Conservation (phyloP, 2,888 invertebrate species). For the Parthenolecanium corni region DNA sequence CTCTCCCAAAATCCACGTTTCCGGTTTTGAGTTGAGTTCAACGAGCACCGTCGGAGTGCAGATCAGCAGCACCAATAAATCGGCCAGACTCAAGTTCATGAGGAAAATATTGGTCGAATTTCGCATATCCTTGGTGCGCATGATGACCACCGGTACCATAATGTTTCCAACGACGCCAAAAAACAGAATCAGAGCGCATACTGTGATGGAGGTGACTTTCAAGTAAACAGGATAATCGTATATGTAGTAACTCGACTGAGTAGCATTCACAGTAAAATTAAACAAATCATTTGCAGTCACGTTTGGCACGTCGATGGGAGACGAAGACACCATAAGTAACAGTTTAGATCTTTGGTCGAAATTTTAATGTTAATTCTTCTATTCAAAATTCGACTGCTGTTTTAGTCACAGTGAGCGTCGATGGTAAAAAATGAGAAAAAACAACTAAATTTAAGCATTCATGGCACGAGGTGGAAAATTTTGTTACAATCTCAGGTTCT, state of each 20-base stretch:
- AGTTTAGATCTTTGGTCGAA: background rate
- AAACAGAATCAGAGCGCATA: slow-evolving; percentile 78
- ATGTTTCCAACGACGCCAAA: slow-evolving; percentile 84
- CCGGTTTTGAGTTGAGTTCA: slow-evolving; percentile 83
- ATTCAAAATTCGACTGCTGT: too few species aligned
- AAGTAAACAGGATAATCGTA: slow-evolving; percentile 63
- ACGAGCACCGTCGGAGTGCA: slow-evolving; percentile 88
- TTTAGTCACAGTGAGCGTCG: too few species aligned
- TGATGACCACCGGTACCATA: slow-evolving; percentile 85
- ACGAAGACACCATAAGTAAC: slow-evolving; percentile 24
- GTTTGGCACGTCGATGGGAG: slow-evolving; percentile 1
- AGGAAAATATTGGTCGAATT: slow-evolving; percentile 91
- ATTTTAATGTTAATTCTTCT: too few species aligned
- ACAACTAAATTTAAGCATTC: too few species aligned
- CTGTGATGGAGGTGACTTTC: slow-evolving; percentile 72
- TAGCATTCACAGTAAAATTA: slow-evolving; percentile 11
- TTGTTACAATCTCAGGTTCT: too few species aligned
- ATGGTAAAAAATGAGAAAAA: too few species aligned
- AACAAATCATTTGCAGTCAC: slow-evolving; percentile 8
- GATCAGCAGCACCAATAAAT: slow-evolving; percentile 77
- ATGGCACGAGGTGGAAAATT: too few species aligned
- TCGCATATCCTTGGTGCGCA: slow-evolving; percentile 84
- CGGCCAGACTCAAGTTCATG: slow-evolving; percentile 85
- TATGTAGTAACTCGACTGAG: background rate
- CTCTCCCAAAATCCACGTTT: slow-evolving; percentile 84